A percentile compares a stretch with the other conserved stretches of the same genome.
Evolutionary conservation across 92 coral and sea anemone genomes (phyloP).

Genomic region (Anthopleura xanthogrammica): DNA sequence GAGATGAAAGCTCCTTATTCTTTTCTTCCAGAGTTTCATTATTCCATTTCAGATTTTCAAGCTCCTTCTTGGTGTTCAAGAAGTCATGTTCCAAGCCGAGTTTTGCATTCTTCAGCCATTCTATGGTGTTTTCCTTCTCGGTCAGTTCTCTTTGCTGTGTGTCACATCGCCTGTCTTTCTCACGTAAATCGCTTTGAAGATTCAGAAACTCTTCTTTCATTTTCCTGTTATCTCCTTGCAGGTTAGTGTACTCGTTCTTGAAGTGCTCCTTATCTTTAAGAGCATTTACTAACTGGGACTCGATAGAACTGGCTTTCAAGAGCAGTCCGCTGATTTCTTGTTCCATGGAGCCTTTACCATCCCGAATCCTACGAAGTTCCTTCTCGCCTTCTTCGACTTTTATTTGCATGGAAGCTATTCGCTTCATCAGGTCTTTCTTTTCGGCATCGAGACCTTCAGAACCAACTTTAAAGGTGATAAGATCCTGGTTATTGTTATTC

Average conservation of each 20-base stretch:
- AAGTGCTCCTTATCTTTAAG: constrained; percentile 88
- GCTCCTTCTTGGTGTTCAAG: constrained; percentile 70
- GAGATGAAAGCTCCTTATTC: constrained; percentile 58
- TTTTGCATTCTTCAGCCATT: constrained; percentile 65
- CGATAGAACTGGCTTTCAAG: constrained; percentile 80
- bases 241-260: constrained; percentile 79
- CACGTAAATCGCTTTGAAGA: constrained; percentile 83
- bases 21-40: constrained; percentile 70
- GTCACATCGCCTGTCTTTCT: constrained; percentile 74
- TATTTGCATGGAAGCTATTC: constrained; percentile 61
- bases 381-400: constrained; percentile 72
- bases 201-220: constrained; percentile 75
- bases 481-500: constrained; percentile 79
- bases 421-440: constrained; percentile 69
- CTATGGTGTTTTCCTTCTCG: constrained; percentile 70
- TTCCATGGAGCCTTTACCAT: constrained; percentile 77
- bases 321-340: constrained; percentile 73
- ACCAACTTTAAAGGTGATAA: constrained; percentile 65
- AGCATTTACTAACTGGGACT: constrained; percentile 75
- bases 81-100: constrained; percentile 71
- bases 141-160: constrained; percentile 68
- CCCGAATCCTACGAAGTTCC: constrained; percentile 69
- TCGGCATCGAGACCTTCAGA: constrained; percentile 83
- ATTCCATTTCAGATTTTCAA: constrained; percentile 75
- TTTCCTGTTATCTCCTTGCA: constrained; percentile 74